These are phyloP conservation scores for Hetaerina americana DNA, from an alignment of 1,140 invertebrate species.

Conservation along the genomic window DNA sequence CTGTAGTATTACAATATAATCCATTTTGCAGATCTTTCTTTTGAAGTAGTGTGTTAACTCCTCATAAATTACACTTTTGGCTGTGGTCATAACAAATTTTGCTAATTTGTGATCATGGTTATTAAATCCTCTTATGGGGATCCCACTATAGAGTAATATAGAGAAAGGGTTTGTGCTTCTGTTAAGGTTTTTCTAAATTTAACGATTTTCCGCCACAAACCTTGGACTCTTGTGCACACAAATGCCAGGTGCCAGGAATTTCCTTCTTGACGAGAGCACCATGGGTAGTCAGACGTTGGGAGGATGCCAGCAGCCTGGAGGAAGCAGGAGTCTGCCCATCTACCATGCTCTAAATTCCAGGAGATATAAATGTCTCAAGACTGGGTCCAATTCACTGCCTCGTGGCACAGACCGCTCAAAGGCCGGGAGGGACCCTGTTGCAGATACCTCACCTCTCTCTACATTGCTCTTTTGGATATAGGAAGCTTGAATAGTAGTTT, in stretches of 20 bases:
- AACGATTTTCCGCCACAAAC: background rate
- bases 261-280: background rate
- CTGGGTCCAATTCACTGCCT: too few relatives aligned
- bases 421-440: too few relatives aligned
- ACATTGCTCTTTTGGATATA: too few relatives aligned
- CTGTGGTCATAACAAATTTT: background rate
- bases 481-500: too few relatives aligned
- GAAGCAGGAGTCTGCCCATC: too few relatives aligned
- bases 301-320: background rate
- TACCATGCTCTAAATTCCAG: too few relatives aligned
- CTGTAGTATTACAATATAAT: too few relatives aligned
- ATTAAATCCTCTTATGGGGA: background rate
- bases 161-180: background rate
- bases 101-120: background rate
- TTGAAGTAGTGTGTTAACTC: constrained; percentile 2
- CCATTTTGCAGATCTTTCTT: background rate
- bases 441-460: too few relatives aligned
- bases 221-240: background rate
- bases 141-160: background rate
- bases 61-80: background rate
- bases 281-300: background rate
- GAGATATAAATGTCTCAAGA: too few relatives aligned
- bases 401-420: too few relatives aligned
- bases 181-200: background rate
- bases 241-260: background rate